These are phyloP conservation scores for Petrolisthes cinctipes DNA, from an alignment of 2,888 invertebrate species.

Conservation along the genomic window DNA sequence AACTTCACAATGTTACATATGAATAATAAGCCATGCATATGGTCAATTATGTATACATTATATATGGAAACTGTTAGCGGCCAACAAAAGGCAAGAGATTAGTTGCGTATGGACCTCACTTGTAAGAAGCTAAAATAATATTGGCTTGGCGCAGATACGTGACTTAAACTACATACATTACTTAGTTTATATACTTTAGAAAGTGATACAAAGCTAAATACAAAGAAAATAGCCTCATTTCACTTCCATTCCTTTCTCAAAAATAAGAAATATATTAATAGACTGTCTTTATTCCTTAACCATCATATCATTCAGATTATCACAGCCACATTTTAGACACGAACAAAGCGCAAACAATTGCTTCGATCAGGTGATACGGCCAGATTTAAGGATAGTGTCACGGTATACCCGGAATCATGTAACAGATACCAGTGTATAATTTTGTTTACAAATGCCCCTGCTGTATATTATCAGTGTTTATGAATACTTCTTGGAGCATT, in stretches of 20 bases:
- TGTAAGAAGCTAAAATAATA: background rate
- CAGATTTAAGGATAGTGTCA: too few relatives aligned
- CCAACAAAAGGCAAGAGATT: background rate
- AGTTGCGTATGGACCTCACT: conserved; percentile 1
- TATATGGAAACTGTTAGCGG: background rate
- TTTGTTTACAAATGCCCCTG: too few relatives aligned
- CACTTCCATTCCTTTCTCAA: background rate
- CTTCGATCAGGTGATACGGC: background rate
- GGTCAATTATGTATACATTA: background rate
- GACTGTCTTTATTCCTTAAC: conserved; percentile 8
- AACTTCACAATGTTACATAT: background rate
- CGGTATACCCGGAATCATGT: too few relatives aligned
- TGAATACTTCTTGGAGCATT: too few relatives aligned
- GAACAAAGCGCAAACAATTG: background rate
- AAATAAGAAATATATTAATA: conserved; percentile 11
- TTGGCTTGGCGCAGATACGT: background rate
- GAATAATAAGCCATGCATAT: conserved; percentile 18
- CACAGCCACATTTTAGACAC: conserved; percentile 15
- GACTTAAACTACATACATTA: conserved; percentile 14
- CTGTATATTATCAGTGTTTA: too few relatives aligned
- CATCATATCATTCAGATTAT: conserved; percentile 13
- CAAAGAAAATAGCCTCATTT: conserved; percentile 9
- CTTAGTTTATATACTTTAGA: background rate
- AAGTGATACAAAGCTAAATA: conserved; percentile 12
- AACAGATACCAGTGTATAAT: too few relatives aligned